Evolutionary conservation across 2,797 vertebrate species (phyloP).

Genomic region (Coilia nasus): DNA sequence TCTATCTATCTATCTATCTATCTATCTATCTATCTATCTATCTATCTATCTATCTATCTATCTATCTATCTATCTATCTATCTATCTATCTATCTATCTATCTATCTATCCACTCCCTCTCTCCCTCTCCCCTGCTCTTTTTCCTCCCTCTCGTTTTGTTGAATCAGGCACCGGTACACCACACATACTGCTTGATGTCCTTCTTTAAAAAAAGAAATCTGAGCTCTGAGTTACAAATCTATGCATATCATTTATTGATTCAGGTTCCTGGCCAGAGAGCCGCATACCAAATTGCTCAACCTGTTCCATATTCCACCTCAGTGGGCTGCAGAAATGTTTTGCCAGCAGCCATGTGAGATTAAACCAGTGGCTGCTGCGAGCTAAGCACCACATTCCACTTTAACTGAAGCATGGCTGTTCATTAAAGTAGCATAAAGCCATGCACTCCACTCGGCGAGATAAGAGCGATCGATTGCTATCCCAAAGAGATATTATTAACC

Average conservation of each 20-base stretch:
- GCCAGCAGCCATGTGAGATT: constrained; percentile 30
- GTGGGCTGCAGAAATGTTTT: constrained; percentile 21
- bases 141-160: too few species aligned
- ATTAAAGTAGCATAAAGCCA: constrained; percentile 33
- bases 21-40: too few species aligned
- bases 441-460: constrained; percentile 25
- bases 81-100: too few species aligned
- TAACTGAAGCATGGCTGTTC: constrained; percentile 49
- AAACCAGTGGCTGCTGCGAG: constrained; percentile 27
- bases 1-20: neutral
- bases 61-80: too few species aligned
- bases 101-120: too few species aligned
- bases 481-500: constrained; percentile 26
- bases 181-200: neutral
- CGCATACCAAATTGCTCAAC: constrained; percentile 29
- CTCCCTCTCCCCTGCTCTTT: too few species aligned
- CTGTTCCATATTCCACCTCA: constrained; percentile 19
- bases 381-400: constrained; percentile 51
- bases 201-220: constrained; percentile 4
- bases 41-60: too few species aligned
- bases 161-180: neutral
- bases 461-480: constrained; percentile 30
- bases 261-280: neutral
- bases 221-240: constrained; percentile 5
- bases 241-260: constrained; percentile 28